Base-by-base conservation (phyloP, 2,888 invertebrate genomes). In the Mesoligia furuncula region DNA sequence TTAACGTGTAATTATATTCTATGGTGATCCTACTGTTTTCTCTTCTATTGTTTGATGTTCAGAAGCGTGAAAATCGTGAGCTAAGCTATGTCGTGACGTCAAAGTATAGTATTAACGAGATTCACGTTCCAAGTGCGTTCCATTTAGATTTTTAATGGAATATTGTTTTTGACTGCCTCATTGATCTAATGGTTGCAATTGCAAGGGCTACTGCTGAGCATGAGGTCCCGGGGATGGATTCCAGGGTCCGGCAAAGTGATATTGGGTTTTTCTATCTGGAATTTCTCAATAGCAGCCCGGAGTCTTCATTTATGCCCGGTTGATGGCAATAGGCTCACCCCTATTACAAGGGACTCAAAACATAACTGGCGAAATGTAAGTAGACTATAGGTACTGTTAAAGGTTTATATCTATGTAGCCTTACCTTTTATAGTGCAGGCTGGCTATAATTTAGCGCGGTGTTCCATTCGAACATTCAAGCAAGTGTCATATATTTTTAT, bases 11-110 rank as follows among this genome's bases (percentile, higher is more conserved):
- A 93, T 92, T 90, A 90, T 93, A 91, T 93, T 92, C 90, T 90
- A 90, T 87, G 88, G 84, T 91, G 91, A 91, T 93, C 91, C 89
- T 89, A 91, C 92, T 90, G 93, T 95, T 95, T 96, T 96, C 95
- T 93, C 96, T 94, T 92, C 95, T 90, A 95, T 96, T 96, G 96
- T 96, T 89, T 92, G 76, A 88, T 93, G 95, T 84, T 92, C 94
- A 94, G 79, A 74, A 93, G 92, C 96, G 95, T 96, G 93, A 94
- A 95, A 88, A 93, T 90, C 87, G 88, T 88, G 90, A 88, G 85
- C 85, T 85, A 88, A 87, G 80, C 80, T 79, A 68, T 85, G 65
- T 68, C 51, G 48, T 82, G 80, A 87, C 86, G 84, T 85, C 73
- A 78, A 73, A 67, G 36, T 65, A 51, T 65, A 67, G 65, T 71